Conservation (phyloP, 2,113 vertebrate genomes). For the Protobothrops flavoviridis region DNA sequence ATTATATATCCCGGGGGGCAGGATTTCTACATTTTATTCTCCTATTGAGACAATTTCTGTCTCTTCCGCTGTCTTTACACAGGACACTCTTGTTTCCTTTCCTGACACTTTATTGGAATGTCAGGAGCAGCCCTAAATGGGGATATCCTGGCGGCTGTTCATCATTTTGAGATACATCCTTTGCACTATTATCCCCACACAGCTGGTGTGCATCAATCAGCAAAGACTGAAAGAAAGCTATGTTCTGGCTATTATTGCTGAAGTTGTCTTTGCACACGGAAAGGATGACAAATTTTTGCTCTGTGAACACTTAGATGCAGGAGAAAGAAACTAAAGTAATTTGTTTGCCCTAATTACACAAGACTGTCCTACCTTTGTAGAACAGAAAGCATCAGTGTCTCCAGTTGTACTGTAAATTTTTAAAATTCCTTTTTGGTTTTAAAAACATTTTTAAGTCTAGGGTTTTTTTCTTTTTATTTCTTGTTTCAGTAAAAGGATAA, state of each 20-base stretch:
- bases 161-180: background rate
- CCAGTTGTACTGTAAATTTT: background rate
- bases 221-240: background rate
- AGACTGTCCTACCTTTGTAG: background rate
- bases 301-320: slow-evolving; percentile 8
- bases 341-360: background rate
- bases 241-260: background rate
- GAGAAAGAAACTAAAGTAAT: slow-evolving; percentile 15
- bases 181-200: background rate
- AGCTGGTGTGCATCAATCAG: background rate
- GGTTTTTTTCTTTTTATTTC: background rate
- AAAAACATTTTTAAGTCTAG: background rate
- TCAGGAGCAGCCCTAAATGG: background rate
- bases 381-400: background rate
- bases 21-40: background rate
- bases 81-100: background rate
- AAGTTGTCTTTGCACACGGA: slow-evolving; percentile 20
- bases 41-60: background rate
- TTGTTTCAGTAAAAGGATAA: background rate
- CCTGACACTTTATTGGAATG: background rate
- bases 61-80: background rate
- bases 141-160: background rate
- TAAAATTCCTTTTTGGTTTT: slow-evolving; percentile 6
- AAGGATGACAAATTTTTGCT: background rate
- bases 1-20: background rate